Evolutionary conservation across 2,797 vertebrate species (phyloP).

Genomic region (Apogon hyalosoma): DNA sequence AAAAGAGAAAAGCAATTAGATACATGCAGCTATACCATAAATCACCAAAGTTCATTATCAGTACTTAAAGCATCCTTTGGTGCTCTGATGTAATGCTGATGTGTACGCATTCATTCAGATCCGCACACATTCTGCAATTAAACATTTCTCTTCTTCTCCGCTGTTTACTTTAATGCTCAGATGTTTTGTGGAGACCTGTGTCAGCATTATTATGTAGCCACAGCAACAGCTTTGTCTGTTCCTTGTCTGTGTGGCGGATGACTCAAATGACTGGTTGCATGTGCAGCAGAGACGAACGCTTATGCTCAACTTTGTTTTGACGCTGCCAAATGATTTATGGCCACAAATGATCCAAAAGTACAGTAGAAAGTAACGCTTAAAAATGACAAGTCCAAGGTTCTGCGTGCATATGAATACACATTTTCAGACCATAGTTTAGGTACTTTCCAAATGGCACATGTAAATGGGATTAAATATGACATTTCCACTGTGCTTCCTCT

Average conservation of each 20-base stretch:
- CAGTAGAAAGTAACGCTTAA: constrained; percentile 18
- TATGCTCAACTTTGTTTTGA: constrained; percentile 45
- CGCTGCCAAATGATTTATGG: constrained; percentile 42
- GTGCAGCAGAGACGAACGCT: constrained; percentile 35
- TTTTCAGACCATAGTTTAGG: neutral
- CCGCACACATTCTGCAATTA: neutral
- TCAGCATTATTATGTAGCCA: constrained; percentile 46
- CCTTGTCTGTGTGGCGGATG: constrained; percentile 36
- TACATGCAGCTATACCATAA: constrained; percentile 3
- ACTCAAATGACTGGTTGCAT: constrained; percentile 40
- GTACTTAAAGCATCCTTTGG: constrained; percentile 5
- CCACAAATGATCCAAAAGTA: constrained; percentile 27
- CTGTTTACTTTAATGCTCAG: neutral
- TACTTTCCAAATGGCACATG: constrained; percentile 8
- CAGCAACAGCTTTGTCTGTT: constrained; percentile 34
- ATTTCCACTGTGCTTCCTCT: constrained; percentile 30
- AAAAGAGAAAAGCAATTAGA: constrained; percentile 32
- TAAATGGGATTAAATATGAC: constrained; percentile 8
- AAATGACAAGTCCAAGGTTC: constrained; percentile 5
- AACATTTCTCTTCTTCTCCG: constrained; percentile 4
- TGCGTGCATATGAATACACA: constrained; percentile 9
- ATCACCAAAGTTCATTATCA: neutral
- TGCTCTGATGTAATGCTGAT: neutral
- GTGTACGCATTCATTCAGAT: neutral
- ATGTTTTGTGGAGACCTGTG: constrained; percentile 25